Evolutionary conservation across 2,888 invertebrate genomes (phyloP).

Genomic region (Rhimphoctona megacephalus): DNA sequence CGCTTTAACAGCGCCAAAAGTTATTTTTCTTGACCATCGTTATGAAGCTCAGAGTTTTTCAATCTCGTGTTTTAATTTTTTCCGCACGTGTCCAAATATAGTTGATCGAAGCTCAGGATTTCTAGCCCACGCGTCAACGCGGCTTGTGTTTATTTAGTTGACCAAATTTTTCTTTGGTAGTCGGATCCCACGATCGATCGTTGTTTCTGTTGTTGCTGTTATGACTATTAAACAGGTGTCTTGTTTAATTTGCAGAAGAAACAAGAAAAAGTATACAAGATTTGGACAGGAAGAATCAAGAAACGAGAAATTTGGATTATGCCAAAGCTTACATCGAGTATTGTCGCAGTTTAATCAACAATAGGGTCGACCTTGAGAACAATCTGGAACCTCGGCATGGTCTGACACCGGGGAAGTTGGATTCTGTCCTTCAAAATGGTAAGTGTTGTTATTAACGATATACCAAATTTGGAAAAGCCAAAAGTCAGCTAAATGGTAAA

Average conservation of each 20-base stretch:
- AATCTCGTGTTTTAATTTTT: neutral
- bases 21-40: neutral
- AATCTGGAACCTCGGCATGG: constrained; percentile 75
- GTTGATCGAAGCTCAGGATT: neutral
- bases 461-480: neutral
- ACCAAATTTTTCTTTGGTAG: neutral
- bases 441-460: constrained; percentile 35
- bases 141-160: neutral
- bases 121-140: neutral
- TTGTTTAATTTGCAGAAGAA: constrained; percentile 71
- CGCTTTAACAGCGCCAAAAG: neutral
- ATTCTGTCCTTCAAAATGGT: constrained; percentile 79
- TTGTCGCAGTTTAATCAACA: constrained; percentile 62
- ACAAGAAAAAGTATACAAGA: constrained; percentile 60
- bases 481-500: neutral
- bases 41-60: constrained; percentile 1
- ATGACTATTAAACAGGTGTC: neutral
- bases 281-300: constrained; percentile 58
- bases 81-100: neutral
- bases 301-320: constrained; percentile 54
- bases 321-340: constrained; percentile 63
- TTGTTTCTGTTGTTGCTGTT: neutral
- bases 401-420: constrained; percentile 73
- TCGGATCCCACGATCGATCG: neutral
- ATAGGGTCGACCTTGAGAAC: constrained; percentile 59